These are phyloP conservation scores for Brachypodius melanocephalos DNA, from an alignment of 2,113 vertebrate genomes.

Conservation along the genomic window DNA sequence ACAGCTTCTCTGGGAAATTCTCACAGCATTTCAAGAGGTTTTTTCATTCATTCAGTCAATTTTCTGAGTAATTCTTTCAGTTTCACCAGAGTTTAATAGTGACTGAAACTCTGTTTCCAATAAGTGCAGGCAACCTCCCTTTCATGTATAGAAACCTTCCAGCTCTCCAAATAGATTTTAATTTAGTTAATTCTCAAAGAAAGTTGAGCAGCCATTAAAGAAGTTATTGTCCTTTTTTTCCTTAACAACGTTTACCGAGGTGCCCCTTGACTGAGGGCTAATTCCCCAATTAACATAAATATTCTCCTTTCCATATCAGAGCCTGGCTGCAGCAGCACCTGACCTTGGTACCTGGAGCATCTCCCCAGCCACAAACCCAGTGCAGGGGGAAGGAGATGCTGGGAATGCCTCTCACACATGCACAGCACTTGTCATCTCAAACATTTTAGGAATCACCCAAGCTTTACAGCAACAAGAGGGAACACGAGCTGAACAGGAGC, in stretches of 20 bases:
- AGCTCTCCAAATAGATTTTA: conserved; percentile 23
- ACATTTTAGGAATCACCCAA: conserved; percentile 10
- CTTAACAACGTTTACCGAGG: background rate
- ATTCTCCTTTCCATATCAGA: background rate
- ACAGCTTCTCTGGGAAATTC: background rate
- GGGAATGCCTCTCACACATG: background rate
- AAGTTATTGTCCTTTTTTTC: conserved; percentile 16
- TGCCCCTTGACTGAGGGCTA: conserved; percentile 10
- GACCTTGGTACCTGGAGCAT: conserved; percentile 17
- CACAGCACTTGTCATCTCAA: background rate
- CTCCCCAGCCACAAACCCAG: background rate
- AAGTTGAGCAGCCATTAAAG: conserved; percentile 33
- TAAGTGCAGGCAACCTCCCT: background rate
- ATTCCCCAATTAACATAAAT: conserved; percentile 39
- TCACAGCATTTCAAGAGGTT: background rate
- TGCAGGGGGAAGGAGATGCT: background rate
- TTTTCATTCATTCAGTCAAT: background rate
- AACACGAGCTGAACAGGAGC: background rate
- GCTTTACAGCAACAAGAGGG: conserved; percentile 14
- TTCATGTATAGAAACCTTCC: background rate
- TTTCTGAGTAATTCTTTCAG: background rate
- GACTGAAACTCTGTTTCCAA: background rate
- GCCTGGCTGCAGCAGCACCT: background rate
- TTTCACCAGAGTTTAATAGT: background rate
- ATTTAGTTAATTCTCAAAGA: conserved; percentile 51